Base-by-base conservation (phyloP, 2,797 vertebrate genomes). In the Lagocephalus sceleratus region DNA sequence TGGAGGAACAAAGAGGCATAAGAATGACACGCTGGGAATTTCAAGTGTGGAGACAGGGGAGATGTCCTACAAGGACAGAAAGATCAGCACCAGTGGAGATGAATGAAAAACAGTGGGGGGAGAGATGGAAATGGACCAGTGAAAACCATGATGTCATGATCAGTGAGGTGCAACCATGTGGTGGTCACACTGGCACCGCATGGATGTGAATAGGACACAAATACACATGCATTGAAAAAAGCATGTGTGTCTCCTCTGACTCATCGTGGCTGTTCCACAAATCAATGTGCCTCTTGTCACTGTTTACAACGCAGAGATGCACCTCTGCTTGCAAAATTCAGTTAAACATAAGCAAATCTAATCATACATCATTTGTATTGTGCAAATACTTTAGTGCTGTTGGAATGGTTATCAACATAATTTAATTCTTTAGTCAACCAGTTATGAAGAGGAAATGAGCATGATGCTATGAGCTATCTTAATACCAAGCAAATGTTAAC, bases 61-160 rank as follows among this genome's bases (percentile, higher is more conserved):
- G 26, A 47, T 66, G 22, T 51, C 51, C 63, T 56, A n/a, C 5
- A 10, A 51, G 79, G 65, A 79, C 75, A 81, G 77, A 73, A 86
- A 79, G 73, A 77, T 61, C 51, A 80, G 69, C 47, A 46, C 32
- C 66, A 71, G 63, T 53, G 26, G 71, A 68, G 72, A 67, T 61
- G 51, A 79, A 77, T 63, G 51, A 66, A 76, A 72, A 49, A 70
- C 51, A 61, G 32, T 12, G 17, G 73, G 70, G 63, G 70, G 51
- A 66, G 68, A 43, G 76, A 77, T 73, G 73, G 68, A 71, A 68
- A 71, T 41, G 53, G 61, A 67, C 66, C 77, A 78, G 76, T 84
- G 85, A 79, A 86, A 86, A 87, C 57, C 75, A 82, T 88, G 86
- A 89, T 84, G 82, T 87, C 86, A 87, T 85, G 76, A 84, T 85